Evolutionary conservation across 1,140 invertebrate genomes (phyloP), one percentile per base, ranked within the genome.

Genomic region (Caenorhabditis tropicalis): DNA sequence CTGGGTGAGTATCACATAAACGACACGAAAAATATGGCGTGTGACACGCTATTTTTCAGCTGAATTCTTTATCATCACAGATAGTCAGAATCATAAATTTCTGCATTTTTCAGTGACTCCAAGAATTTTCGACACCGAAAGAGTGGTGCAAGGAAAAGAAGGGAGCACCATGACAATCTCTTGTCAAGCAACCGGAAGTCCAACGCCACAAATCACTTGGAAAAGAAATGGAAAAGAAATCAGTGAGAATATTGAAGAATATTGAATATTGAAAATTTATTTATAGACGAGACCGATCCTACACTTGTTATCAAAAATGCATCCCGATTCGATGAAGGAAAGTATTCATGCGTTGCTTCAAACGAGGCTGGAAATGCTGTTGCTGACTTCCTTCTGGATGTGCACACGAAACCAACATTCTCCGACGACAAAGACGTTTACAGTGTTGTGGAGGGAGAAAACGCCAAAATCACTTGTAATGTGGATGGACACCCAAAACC

Each of bases 401-500:
- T 90, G 5, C 80, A 81, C 70, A 79, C 86, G 19, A 83, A 85
- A 74, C 89, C 89, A 21, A 74, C 29, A 27, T 87, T 91, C 58
- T 43, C 46, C 4, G 27, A 36, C 16, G 3, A 51, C 15, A 46
- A 43, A 31, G 33, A 15, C 6, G 48, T n/a, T 21, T 46, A 79
- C 29, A 84, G 80, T 65, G 27, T 89, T 3, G 33, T 90, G n/a
- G 90, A 91, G 84, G 88, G 89, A 16, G 85, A 86, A 10, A 81
- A 56, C 15, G 89, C 89, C 2, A 81, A 81, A n/a, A 65, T 90
- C 43, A 90, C 91, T 48, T 90, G 89, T 82, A 86, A 87, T 33
- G 83, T 84, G 33, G 89, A 89, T 12, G 89, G 90, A 51, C 88
- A 91, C 58, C 89, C 89, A 27, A 84, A 86, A 7, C 90, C 89